These are phyloP conservation scores for Eledona agricola DNA, from an alignment of 2,888 invertebrate species.

Conservation along the genomic window DNA sequence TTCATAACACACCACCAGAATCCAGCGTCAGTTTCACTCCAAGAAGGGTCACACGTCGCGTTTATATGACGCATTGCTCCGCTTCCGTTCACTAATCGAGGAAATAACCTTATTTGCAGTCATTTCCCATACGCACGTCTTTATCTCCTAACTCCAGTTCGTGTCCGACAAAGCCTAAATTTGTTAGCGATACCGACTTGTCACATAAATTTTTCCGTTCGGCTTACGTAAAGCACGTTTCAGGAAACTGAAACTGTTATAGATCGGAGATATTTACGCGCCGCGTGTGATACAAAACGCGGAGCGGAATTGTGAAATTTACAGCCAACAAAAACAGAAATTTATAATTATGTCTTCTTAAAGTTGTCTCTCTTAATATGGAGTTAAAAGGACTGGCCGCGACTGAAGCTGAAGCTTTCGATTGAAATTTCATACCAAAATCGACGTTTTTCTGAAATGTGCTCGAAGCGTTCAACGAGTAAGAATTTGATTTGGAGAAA, in stretches of 20 bases:
- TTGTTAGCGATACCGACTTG: conserved; percentile 11
- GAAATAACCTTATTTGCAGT: conserved; percentile 20
- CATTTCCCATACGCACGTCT: conserved; percentile 4
- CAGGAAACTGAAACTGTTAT: conserved; percentile 5
- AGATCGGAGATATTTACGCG: conserved; percentile 1
- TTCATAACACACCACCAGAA: conserved; percentile 25
- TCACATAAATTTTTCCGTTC: conserved; percentile 16
- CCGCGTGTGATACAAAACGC: conserved; percentile 2
- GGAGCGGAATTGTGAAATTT: conserved; percentile 9
- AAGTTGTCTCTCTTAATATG: conserved; percentile 1
- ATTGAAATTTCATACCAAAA: conserved; percentile 7
- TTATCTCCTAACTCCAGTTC: conserved; percentile 7
- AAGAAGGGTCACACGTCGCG: conserved; percentile 23
- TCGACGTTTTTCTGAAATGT: too few relatives aligned
- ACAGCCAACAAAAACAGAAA: neutral
- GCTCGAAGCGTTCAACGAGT: too few relatives aligned
- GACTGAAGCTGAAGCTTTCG: neutral
- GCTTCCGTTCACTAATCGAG: conserved; percentile 26
- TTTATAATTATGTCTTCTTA: neutral
- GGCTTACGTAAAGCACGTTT: conserved; percentile 1
- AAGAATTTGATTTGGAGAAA: too few relatives aligned
- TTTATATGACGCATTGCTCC: conserved; percentile 14
- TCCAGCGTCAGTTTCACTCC: conserved; percentile 22
- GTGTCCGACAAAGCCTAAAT: conserved; percentile 15
- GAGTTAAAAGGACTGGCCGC: neutral